Evolutionary conservation across 1,140 invertebrate species (phyloP).

Genomic region (Trichomalopsis sarcophagae): DNA sequence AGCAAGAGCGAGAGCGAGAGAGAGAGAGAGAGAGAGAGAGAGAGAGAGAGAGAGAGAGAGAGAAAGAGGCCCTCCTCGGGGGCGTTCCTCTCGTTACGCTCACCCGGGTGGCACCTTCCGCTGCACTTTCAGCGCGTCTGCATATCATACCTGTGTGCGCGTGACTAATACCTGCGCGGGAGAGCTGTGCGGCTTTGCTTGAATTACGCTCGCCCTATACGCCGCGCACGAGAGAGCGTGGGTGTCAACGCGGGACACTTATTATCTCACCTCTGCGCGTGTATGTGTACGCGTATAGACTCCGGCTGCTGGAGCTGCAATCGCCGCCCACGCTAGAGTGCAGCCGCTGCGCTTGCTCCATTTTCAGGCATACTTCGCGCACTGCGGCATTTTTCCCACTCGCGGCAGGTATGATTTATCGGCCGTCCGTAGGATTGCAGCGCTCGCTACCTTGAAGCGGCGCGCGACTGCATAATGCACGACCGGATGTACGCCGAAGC

Average conservation of each 20-base stretch:
- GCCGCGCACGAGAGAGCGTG: background rate
- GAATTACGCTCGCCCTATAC: background rate
- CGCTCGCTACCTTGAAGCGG: background rate
- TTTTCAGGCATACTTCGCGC: too few relatives aligned
- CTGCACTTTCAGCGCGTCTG: constrained; percentile 2
- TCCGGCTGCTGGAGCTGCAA: too few relatives aligned
- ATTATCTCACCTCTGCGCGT: too few relatives aligned
- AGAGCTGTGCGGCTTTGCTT: background rate
- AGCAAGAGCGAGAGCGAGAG: background rate
- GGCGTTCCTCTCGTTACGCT: background rate
- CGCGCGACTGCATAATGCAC: background rate
- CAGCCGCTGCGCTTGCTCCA: too few relatives aligned
- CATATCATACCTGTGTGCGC: background rate
- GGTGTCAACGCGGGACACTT: background rate
- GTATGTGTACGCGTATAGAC: too few relatives aligned
- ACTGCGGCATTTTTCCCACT: too few relatives aligned
- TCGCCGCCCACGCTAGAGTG: too few relatives aligned
- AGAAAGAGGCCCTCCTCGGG: background rate
- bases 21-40: background rate
- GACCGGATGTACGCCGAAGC: background rate
- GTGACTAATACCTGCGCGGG: background rate
- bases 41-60: too few relatives aligned
- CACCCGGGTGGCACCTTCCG: background rate
- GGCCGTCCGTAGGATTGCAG: background rate
- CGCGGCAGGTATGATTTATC: background rate